Evolutionary conservation across 2,888 invertebrate genomes (phyloP).

Genomic region (Nomada fucata): DNA sequence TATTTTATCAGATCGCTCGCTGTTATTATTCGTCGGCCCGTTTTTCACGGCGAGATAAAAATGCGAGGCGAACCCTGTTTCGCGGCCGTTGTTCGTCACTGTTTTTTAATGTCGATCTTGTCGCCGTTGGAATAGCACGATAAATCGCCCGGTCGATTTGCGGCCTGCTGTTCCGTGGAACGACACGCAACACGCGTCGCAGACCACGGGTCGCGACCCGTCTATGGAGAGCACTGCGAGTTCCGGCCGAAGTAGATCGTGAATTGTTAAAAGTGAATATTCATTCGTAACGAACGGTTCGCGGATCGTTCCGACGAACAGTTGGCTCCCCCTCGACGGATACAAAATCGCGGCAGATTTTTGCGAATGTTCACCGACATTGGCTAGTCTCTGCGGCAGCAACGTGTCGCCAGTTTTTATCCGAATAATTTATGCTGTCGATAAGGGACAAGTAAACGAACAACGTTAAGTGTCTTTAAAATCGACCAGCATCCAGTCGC

Average conservation of each 20-base stretch:
- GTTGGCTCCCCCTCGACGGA: neutral
- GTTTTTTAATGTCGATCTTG: slow-evolving; percentile 36
- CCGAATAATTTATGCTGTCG: too few relatives aligned
- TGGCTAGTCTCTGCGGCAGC: too few relatives aligned
- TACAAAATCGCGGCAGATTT: neutral
- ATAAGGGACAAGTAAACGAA: too few relatives aligned
- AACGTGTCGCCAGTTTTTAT: too few relatives aligned
- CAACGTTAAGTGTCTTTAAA: too few relatives aligned
- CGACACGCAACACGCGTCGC: slow-evolving; percentile 2
- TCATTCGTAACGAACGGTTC: slow-evolving; percentile 2
- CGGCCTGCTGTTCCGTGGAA: neutral
- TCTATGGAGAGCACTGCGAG: neutral
- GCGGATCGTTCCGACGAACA: neutral
- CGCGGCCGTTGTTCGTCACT: slow-evolving; percentile 20
- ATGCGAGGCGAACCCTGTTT: neutral
- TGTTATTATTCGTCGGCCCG: slow-evolving; percentile 32
- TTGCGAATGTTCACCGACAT: too few relatives aligned
- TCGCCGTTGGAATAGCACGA: neutral
- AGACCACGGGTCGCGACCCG: slow-evolving; percentile 1
- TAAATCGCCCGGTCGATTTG: neutral
- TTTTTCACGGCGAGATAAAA: slow-evolving; percentile 20
- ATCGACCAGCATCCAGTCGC: too few relatives aligned
- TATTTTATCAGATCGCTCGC: slow-evolving; percentile 14
- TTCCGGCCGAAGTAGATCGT: neutral
- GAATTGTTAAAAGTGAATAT: slow-evolving; percentile 1